Evolutionary conservation across 2,113 vertebrate species (phyloP).

Genomic region (Scophthalmus maximus): DNA sequence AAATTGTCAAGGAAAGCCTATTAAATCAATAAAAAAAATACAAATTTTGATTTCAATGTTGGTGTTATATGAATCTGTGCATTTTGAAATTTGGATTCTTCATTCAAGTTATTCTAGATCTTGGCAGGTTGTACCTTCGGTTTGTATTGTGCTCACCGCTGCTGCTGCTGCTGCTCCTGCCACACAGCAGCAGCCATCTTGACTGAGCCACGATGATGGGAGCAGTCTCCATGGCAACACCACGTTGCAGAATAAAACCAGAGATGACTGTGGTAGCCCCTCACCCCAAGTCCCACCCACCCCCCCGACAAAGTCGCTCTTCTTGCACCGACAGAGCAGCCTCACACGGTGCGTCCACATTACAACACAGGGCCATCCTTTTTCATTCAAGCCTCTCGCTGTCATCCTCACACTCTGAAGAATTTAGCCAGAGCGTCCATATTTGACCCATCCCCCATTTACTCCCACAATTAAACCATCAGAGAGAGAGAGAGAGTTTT

Average conservation of each 20-base stretch:
- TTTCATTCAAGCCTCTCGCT: slow-evolving; percentile 3
- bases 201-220: slow-evolving; percentile 70
- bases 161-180: slow-evolving; percentile 42
- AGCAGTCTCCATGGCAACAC: slow-evolving; percentile 84
- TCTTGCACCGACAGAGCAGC: slow-evolving; percentile 21
- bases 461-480: background rate
- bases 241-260: slow-evolving; percentile 75
- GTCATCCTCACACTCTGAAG: background rate
- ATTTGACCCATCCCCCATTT: slow-evolving; percentile 7
- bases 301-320: slow-evolving; percentile 9
- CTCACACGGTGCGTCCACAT: slow-evolving; percentile 12
- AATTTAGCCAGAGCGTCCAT: background rate
- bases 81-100: background rate
- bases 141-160: slow-evolving; percentile 35
- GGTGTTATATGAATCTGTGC: background rate
- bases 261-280: slow-evolving; percentile 69
- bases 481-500: background rate
- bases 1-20: background rate
- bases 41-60: no score
- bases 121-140: background rate
- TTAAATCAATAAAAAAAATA: background rate
- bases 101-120: no score
- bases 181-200: slow-evolving; percentile 78
- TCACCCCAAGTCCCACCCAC: slow-evolving; percentile 47
- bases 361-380: background rate